Evolutionary conservation across 2,888 invertebrate genomes (phyloP).

Genomic region (Campoplex capitator): DNA sequence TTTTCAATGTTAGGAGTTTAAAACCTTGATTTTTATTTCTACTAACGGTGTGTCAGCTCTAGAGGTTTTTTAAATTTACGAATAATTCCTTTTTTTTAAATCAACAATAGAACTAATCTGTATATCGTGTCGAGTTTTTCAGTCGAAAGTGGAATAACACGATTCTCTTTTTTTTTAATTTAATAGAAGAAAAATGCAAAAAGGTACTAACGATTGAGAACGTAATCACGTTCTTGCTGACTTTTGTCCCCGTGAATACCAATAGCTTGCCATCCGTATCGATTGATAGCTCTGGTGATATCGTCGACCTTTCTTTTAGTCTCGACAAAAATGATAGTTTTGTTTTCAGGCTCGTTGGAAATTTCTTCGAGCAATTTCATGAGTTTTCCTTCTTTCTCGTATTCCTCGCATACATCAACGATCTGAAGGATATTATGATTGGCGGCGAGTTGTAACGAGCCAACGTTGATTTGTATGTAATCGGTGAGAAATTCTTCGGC

Average conservation of each 20-base stretch:
- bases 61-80: too few relatives aligned
- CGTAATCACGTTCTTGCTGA: slow-evolving; percentile 88
- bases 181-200: not conserved
- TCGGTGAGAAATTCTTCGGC: slow-evolving; percentile 89
- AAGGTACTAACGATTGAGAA: slow-evolving; percentile 85
- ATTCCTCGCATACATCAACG: slow-evolving; percentile 88
- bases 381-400: slow-evolving; percentile 87
- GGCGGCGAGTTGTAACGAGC: slow-evolving; percentile 88
- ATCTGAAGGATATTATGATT: slow-evolving; percentile 91
- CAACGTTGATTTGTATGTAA: slow-evolving; percentile 89
- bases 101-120: too few relatives aligned
- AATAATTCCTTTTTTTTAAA: too few relatives aligned
- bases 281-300: slow-evolving; percentile 86
- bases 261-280: slow-evolving; percentile 86
- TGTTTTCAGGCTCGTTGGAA: slow-evolving; percentile 87
- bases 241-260: slow-evolving; percentile 89
- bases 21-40: too few relatives aligned
- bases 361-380: slow-evolving; percentile 87
- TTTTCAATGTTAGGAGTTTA: too few relatives aligned
- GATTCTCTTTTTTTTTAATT: not conserved
- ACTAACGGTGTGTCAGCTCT: too few relatives aligned
- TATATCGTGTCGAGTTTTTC: too few relatives aligned
- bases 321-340: slow-evolving; percentile 89
- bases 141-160: not conserved
- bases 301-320: slow-evolving; percentile 90